Evolutionary conservation across 2,888 invertebrate genomes (phyloP), one percentile per base, ranked within the genome.

Genomic region (Latrodectus hesperus): DNA sequence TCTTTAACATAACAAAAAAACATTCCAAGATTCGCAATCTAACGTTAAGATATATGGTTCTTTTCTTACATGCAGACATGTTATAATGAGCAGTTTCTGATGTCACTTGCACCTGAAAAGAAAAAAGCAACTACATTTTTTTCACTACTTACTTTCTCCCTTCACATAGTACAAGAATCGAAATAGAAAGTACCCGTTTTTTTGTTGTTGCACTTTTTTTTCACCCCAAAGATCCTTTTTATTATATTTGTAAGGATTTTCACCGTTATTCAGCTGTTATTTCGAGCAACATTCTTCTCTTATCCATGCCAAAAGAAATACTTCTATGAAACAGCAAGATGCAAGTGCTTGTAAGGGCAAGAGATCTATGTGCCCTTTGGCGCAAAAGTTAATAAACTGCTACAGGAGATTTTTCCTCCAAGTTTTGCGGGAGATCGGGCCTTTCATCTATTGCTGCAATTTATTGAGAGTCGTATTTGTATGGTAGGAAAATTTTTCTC

Each of bases 41-140:
- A 52, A 26, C 16, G 77, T 68, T 68, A 68, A 71, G 8, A 60
- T 55, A 16, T 16, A 60, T 60, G n/a, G 60, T 11, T 60, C 60
- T n/a, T 60, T 60, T 60, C 12, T n/a, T 16, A 60, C 60, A 60
- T 60, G 14, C 53, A 51, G 17, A 81, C 55, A 64, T 26, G 79
- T 79, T 85, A 75, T 85, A 85, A 85, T 85, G 85, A 85, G 79
- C 60, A 85, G 51, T 80, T 74, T 85, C 22, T 75, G 74, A 80
- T 80, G 85, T 85, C 85, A 85, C 68, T 70, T 53, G 74, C 85
- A 85, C 68, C 75, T 79, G 85, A 76, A 60, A 83, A 71, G 38
- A 52, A 17, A 38, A 71, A 83, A 83, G 38, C 68, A 52, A 55
- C 16, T 52, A 9, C 38, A 51, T 51, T 80, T 73, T 79, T 71